A percentile compares a stretch with the other conserved stretches of the same genome.
Evolutionary conservation across 2,113 vertebrate genomes (phyloP).

Genomic region (Sturnira hondurensis): DNA sequence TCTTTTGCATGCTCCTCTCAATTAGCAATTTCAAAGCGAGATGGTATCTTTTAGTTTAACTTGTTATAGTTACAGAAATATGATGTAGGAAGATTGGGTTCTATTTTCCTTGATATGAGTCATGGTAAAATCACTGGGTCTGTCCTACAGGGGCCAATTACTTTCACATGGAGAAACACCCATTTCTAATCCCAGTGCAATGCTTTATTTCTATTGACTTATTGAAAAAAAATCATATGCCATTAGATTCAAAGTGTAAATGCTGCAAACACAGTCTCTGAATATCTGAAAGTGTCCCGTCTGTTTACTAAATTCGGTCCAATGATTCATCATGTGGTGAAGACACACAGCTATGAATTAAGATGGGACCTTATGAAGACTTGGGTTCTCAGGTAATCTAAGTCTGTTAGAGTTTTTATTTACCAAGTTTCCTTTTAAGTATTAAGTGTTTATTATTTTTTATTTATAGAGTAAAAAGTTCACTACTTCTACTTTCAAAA

Average conservation of each 20-base stretch:
- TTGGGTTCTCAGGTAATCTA: background rate
- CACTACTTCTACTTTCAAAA: background rate
- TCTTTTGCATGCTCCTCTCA: background rate
- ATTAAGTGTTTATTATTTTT: background rate
- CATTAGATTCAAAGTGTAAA: background rate
- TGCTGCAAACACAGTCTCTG: background rate
- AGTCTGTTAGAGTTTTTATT: background rate
- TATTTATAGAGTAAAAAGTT: background rate
- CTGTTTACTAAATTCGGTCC: background rate
- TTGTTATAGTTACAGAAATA: background rate
- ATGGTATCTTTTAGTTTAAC: background rate
- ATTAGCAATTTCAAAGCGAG: background rate
- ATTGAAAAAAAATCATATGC: background rate
- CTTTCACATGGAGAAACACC: background rate
- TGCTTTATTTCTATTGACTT: background rate
- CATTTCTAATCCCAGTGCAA: background rate
- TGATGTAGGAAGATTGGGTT: background rate
- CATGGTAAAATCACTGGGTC: background rate
- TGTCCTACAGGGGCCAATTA: background rate
- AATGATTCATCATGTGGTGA: background rate
- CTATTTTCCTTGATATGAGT: background rate
- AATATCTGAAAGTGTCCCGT: background rate
- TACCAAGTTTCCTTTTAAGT: background rate
- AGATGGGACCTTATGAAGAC: background rate
- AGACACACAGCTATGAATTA: background rate